These are phyloP conservation scores for Nymphalis polychloros DNA, from an alignment of 2,888 invertebrate species.

Conservation along the genomic window DNA sequence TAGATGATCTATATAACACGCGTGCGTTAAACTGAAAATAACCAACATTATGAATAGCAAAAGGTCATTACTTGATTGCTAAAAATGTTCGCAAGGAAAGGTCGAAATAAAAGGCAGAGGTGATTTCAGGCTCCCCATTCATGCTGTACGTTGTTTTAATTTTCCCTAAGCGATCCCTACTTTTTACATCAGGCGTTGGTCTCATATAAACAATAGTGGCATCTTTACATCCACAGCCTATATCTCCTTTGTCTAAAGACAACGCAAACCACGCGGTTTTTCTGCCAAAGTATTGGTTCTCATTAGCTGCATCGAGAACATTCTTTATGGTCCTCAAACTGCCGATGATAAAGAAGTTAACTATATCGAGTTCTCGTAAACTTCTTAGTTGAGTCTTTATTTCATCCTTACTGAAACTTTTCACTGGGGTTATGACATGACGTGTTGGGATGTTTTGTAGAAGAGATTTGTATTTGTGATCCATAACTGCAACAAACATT, in stretches of 20 bases:
- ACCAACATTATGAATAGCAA: constrained; percentile 54
- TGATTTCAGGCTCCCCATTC: constrained; percentile 87
- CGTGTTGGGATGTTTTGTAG: constrained; percentile 94
- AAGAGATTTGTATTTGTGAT: constrained; percentile 95
- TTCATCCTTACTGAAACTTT: constrained; percentile 82
- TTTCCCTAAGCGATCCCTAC: constrained; percentile 86
- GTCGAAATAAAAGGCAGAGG: constrained; percentile 94
- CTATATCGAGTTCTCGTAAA: constrained; percentile 90
- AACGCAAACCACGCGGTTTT: constrained; percentile 95
- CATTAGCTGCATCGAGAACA: constrained; percentile 86
- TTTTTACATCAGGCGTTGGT: constrained; percentile 86
- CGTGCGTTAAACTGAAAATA: constrained; percentile 52
- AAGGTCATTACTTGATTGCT: constrained; percentile 85
- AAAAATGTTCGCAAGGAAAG: constrained; percentile 87
- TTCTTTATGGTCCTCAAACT: constrained; percentile 86
- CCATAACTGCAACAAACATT: constrained; percentile 86
- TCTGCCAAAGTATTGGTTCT: constrained; percentile 88
- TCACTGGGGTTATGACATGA: constrained; percentile 89
- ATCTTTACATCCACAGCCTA: constrained; percentile 88
- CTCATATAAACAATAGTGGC: constrained; percentile 88
- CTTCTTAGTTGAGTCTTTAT: constrained; percentile 86
- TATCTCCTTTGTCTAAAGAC: constrained; percentile 87
- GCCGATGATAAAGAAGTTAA: constrained; percentile 93
- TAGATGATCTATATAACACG: constrained; percentile 61
- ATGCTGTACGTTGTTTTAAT: constrained; percentile 87